Conservation (phyloP, 2,113 vertebrate genomes). For the Crypturellus undulatus region DNA sequence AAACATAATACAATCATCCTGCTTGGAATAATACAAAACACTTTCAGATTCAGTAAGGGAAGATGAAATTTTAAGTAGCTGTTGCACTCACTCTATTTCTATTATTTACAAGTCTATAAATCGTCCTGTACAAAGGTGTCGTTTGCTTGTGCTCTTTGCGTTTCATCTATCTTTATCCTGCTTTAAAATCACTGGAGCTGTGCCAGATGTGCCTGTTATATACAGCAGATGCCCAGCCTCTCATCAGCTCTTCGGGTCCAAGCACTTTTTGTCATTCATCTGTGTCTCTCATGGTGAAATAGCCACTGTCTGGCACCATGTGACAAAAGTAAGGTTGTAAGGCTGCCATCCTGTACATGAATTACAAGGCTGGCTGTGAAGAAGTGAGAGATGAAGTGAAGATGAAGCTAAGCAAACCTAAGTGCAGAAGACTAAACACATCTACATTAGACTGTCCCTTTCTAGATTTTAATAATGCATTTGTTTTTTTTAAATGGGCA, state of each 20-base stretch:
- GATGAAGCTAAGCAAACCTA: not conserved
- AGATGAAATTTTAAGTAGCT: not conserved
- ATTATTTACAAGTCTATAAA: not conserved
- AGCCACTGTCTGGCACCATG: accelerated
- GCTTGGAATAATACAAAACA: not conserved
- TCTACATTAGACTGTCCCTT: not conserved
- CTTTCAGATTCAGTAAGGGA: not conserved
- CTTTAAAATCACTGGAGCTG: not conserved
- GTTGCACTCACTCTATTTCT: not conserved
- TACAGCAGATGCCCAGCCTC: not conserved
- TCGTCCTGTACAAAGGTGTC: not conserved
- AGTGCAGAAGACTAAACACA: not conserved
- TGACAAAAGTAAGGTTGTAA: not conserved
- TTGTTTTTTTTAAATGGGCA: not conserved
- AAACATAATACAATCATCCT: not conserved
- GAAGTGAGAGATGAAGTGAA: not conserved
- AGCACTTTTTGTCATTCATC: not conserved
- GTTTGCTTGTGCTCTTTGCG: not conserved
- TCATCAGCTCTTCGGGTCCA: not conserved
- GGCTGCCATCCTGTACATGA: not conserved
- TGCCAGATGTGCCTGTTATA: not conserved
- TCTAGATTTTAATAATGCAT: not conserved
- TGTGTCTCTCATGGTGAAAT: not conserved
- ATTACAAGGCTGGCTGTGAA: not conserved
- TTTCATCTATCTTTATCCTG: not conserved